phyloP scores from a whole-genome alignment of 2,113 vertebrate species.

The Cisticola juncidis region DNA sequence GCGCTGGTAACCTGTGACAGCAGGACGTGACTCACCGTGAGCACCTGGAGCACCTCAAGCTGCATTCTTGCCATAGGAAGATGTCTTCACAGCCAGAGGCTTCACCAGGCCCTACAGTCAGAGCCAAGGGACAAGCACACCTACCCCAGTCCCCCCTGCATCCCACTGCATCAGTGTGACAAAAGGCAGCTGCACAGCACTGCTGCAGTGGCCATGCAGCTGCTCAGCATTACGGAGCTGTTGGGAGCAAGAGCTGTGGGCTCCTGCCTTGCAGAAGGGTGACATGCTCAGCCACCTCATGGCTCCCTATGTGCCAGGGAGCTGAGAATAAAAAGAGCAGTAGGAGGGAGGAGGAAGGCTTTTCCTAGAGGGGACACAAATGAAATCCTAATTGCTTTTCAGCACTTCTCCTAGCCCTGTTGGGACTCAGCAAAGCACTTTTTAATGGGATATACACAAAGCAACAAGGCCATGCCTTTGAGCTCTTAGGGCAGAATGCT shows the following conservation, averaged over 20 bases:
- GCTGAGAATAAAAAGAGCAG: not conserved
- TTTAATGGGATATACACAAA: not conserved
- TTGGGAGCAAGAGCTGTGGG: not conserved
- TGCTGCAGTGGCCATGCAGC: accelerated
- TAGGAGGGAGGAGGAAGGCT: not conserved
- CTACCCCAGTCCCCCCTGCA: not conserved
- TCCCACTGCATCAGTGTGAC: not conserved
- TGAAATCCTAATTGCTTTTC: not conserved
- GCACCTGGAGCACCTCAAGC: not conserved
- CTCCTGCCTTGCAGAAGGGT: not conserved
- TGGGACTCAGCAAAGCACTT: not conserved
- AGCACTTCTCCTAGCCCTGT: not conserved
- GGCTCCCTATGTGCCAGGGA: not conserved
- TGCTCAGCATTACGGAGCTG: not conserved
- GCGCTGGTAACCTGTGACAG: constrained; percentile 78
- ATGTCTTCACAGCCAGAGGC: not conserved
- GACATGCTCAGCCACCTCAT: not conserved
- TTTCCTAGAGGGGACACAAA: not conserved
- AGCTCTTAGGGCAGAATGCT: not conserved
- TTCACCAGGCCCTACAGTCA: not conserved
- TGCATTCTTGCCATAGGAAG: not conserved
- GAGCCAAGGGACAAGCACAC: not conserved
- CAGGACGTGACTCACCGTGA: not conserved
- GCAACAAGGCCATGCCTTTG: not conserved
- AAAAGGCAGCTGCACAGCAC: not conserved